Evolutionary conservation across 2,113 vertebrate genomes (phyloP).

Genomic region (Brachyhypopomus occidentalis): DNA sequence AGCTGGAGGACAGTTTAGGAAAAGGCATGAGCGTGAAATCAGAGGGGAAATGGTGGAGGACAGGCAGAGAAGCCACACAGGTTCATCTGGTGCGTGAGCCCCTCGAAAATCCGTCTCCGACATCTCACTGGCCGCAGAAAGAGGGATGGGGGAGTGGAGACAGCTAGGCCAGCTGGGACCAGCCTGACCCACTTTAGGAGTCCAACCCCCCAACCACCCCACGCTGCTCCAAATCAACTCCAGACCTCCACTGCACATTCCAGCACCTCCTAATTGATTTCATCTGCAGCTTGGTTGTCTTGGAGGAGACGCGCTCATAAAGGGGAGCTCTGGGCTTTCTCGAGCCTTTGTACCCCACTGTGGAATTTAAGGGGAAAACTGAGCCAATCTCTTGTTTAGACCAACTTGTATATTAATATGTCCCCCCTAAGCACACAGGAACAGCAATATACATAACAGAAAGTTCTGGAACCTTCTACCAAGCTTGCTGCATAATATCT

Average conservation of each 20-base stretch:
- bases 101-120: conserved; percentile 3
- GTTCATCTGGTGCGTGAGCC: conserved; percentile 10
- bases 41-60: conserved; percentile 25
- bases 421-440: not conserved
- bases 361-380: conserved; percentile 28
- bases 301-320: conserved; percentile 46
- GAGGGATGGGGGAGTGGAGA: conserved; percentile 54
- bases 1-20: not conserved
- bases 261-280: conserved; percentile 77
- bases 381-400: conserved; percentile 23
- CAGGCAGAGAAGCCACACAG: conserved; percentile 17
- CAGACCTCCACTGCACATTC: conserved; percentile 74
- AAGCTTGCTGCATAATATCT: not conserved
- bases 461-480: not conserved
- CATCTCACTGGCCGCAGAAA: conserved; percentile 44
- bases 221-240: conserved; percentile 66
- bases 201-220: conserved; percentile 21
- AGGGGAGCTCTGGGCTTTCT: conserved; percentile 47
- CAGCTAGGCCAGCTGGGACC: conserved; percentile 64
- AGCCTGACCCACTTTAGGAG: conserved; percentile 62
- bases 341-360: conserved; percentile 35
- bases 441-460: not conserved
- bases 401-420: conserved; percentile 18
- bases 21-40: not conserved
- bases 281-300: conserved; percentile 65